Evolutionary conservation across 2,113 vertebrate species (phyloP), one percentile per base, ranked within the genome.

Genomic region (Heterotis niloticus): DNA sequence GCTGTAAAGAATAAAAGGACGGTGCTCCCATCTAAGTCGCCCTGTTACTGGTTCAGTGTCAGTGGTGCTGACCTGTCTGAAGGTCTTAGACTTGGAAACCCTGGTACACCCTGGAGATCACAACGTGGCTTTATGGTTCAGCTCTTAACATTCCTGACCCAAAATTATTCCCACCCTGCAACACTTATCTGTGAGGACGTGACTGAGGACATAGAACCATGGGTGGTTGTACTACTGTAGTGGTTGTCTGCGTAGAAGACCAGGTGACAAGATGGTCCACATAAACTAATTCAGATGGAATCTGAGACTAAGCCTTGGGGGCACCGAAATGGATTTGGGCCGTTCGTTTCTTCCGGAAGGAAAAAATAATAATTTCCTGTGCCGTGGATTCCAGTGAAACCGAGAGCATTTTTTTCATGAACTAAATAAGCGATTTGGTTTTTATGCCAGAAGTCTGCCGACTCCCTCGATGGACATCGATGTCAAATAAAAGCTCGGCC

Each of bases 181-280:
- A 9, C 20, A 56, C 73, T 81, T 80, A 82, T 85, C 80, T 57
- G 10, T 16, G 17, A 2, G 72, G 75, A 86, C 83, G 81, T 86
- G 83, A 83, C 79, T 44, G 20, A 5, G n/a, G 16, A 34, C 71
- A 75, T 81, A 78, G 24, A 64, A 57, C 14, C 65, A 51, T 14
- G 9, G 34, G 17, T 20, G 29, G 18, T 23, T 24, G 70, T 34
- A 1, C 70, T 20, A 64, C 9, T 51, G 56, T 73, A 17, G 28
- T 56, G 52, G n/a, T 24, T 23, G 56, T 54, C n/a, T 73, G 26
- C 44, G 24, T 73, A 57, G 71, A 20, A 5, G 9, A 73, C 52
- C 52, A 73, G 16, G 52, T 73, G 71, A 73, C 23, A 26, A 20
- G 26, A 23, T 52, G 16, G 52, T 56, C 71, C n/a, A 23, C 71